These are phyloP conservation scores for Syncerus caffer DNA, from an alignment of 2,797 vertebrate species.

Conservation along the genomic window DNA sequence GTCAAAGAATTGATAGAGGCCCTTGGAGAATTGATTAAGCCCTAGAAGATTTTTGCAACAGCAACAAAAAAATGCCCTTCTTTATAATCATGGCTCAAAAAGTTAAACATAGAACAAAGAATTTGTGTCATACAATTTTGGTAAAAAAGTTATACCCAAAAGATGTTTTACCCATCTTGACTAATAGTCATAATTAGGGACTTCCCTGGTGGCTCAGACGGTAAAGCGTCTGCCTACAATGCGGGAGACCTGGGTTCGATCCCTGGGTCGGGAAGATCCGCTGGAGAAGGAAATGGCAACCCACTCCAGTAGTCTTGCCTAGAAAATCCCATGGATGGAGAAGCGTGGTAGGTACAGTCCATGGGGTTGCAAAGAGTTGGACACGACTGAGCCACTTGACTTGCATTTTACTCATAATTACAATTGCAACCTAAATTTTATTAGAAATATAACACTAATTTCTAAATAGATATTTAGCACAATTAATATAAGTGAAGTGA, in stretches of 20 bases:
- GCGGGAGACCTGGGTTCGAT: too few relatives aligned
- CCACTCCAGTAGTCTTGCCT: too few relatives aligned
- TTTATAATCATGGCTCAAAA: background rate
- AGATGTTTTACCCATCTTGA: background rate
- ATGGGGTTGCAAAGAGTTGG: too few relatives aligned
- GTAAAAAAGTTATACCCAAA: background rate
- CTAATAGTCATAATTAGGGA: too few relatives aligned
- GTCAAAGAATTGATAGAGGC: background rate
- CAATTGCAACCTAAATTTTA: constrained; percentile 3
- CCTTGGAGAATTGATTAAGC: background rate
- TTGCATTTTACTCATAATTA: background rate
- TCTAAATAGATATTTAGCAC: background rate
- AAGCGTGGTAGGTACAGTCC: too few relatives aligned
- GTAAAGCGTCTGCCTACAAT: too few relatives aligned
- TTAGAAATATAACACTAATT: background rate
- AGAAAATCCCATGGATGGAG: too few relatives aligned
- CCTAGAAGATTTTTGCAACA: background rate
- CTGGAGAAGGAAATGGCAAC: too few relatives aligned
- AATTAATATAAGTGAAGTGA: background rate
- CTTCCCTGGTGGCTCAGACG: too few relatives aligned
- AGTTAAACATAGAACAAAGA: background rate
- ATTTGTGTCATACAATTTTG: background rate
- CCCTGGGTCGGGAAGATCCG: too few relatives aligned
- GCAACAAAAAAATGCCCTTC: background rate
- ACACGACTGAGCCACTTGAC: too few relatives aligned